These are phyloP conservation scores for Tetramorium simillimum DNA, from an alignment of 1,140 invertebrate genomes.

Conservation along the genomic window DNA sequence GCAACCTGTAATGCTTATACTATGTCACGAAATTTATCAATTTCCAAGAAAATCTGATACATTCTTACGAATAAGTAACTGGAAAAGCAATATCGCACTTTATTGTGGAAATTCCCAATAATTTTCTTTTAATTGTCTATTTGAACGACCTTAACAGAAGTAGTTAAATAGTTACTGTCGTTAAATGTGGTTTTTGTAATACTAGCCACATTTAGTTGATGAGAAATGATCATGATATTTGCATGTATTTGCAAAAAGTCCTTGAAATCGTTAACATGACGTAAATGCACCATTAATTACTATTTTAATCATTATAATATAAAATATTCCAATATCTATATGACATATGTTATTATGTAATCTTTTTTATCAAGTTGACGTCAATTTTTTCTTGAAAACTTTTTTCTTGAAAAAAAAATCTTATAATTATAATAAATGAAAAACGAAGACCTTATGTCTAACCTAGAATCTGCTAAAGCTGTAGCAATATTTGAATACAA, in stretches of 20 bases:
- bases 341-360: not conserved
- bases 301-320: not conserved
- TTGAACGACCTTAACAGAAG: constrained; percentile 5
- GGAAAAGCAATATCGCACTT: not conserved
- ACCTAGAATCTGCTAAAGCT: not conserved
- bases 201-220: not conserved
- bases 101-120: not conserved
- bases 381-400: not conserved
- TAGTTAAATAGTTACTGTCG: not conserved
- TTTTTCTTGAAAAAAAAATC: not conserved
- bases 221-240: not conserved
- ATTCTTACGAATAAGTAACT: not conserved
- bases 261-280: constrained; percentile 16
- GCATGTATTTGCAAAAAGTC: not conserved
- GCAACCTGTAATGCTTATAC: not conserved
- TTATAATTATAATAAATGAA: not conserved
- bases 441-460: not conserved
- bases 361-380: not conserved
- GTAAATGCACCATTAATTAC: not conserved
- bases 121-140: not conserved
- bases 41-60: not conserved
- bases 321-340: not conserved
- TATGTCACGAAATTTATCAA: not conserved
- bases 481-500: not conserved
- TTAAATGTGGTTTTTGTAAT: not conserved